phyloP scores from a whole-genome alignment of 2,797 vertebrate genomes.

The Cryptoprocta ferox region DNA sequence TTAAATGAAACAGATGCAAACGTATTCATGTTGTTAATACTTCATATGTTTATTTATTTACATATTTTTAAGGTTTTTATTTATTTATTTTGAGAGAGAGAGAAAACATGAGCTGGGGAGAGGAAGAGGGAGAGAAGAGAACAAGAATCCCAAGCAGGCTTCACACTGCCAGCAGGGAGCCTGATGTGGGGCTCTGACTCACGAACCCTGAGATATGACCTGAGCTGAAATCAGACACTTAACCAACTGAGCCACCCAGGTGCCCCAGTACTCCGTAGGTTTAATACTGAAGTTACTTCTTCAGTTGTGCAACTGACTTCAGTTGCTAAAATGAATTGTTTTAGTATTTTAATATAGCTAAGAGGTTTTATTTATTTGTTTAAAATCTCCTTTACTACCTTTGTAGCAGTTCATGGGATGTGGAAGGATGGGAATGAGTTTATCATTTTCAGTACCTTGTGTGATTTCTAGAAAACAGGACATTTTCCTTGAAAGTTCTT shows the following conservation, averaged over 20 bases:
- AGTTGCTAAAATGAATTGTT: constrained; percentile 35
- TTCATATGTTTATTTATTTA: background rate
- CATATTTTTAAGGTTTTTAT: too few relatives aligned
- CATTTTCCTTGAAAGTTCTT: constrained; percentile 42
- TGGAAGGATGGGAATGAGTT: background rate
- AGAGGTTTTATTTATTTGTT: constrained; percentile 46
- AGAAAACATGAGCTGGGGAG: too few relatives aligned
- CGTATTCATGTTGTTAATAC: background rate
- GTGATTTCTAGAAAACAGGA: constrained; percentile 53
- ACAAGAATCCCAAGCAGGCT: too few relatives aligned
- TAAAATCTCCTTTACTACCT: constrained; percentile 44
- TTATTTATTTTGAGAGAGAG: too few relatives aligned
- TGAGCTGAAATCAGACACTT: too few relatives aligned
- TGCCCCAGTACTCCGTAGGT: background rate
- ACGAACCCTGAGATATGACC: too few relatives aligned
- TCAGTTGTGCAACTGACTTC: background rate
- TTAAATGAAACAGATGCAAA: constrained; percentile 32
- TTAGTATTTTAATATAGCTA: constrained; percentile 20
- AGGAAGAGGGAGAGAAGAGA: too few relatives aligned
- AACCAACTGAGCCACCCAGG: too few relatives aligned
- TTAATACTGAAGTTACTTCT: constrained; percentile 42
- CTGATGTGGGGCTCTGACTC: too few relatives aligned
- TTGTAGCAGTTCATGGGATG: background rate
- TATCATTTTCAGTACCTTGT: constrained; percentile 52
- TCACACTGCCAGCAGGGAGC: too few relatives aligned